These are phyloP conservation scores for Pangasianodon hypophthalmus DNA, from an alignment of 2,113 vertebrate species.

Conservation along the genomic window DNA sequence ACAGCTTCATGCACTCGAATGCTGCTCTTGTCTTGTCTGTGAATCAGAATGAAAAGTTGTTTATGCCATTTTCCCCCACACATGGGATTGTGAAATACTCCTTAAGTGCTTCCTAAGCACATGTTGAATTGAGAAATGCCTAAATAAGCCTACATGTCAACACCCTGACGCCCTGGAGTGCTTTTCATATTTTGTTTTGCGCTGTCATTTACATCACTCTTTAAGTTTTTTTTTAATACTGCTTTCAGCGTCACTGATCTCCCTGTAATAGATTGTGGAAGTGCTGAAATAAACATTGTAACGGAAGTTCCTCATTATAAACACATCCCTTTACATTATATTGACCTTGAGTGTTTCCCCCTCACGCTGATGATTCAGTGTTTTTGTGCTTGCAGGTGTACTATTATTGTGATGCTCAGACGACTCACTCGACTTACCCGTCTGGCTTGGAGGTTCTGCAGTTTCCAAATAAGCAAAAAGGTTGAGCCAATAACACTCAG, in stretches of 20 bases:
- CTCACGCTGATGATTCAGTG: background rate
- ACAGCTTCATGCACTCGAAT: background rate
- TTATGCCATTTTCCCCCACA: background rate
- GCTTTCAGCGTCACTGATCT: background rate
- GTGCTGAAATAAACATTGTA: background rate
- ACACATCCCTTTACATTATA: background rate
- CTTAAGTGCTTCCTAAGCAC: background rate
- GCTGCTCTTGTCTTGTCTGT: background rate
- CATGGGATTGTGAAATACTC: background rate
- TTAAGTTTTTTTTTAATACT: background rate
- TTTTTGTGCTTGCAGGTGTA: constrained; percentile 70
- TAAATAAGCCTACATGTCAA: background rate
- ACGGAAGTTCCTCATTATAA: background rate
- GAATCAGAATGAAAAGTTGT: background rate
- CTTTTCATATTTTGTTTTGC: background rate
- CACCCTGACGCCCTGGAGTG: background rate
- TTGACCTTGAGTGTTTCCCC: background rate
- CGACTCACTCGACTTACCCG: constrained; percentile 69
- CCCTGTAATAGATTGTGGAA: background rate
- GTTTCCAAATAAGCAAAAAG: constrained; percentile 78
- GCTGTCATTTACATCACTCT: background rate
- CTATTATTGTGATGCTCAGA: constrained; percentile 70
- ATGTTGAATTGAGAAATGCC: background rate
- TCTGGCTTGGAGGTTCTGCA: constrained; percentile 69
- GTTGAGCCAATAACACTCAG: constrained; percentile 53